Evolutionary conservation across 1,140 invertebrate species (phyloP), one percentile per base, ranked within the genome.

Genomic region (Leptestheria dahalacensis): DNA sequence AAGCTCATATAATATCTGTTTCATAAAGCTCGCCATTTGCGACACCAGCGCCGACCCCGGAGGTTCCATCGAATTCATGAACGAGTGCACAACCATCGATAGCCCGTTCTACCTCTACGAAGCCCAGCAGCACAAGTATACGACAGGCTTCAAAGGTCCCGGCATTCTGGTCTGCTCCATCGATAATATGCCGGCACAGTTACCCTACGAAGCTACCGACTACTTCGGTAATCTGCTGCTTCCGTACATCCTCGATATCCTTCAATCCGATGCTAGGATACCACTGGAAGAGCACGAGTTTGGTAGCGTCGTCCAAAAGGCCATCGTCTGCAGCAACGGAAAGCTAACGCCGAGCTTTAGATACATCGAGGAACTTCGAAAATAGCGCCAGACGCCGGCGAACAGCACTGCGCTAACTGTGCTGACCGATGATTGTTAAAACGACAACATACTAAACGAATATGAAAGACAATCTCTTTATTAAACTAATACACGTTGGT

Each of bases 1-100:
- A n/a, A n/a, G n/a, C n/a, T n/a, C n/a, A n/a, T n/a, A n/a, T n/a
- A n/a, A n/a, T n/a, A n/a, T n/a, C n/a, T n/a, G n/a, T n/a, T n/a
- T n/a, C n/a, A n/a, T n/a, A n/a, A 6, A 41, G 82, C 71, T 91
- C 60, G 88, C 83, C 47, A 58, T 59, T 21, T 51, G 33, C 46
- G 55, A 57, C 23, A 51, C 46, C 26, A 59, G 55, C 67, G 96
- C 96, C 1, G 97, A 99, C 76, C 96, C 96, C 0, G 95, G 95
- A n/a, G 94, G 95, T 50, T 97, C 93, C 21, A 97, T 99, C 60
- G 96, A 99, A 75, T 99, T 99, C 68, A 98, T 99, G 95, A 94
- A 95, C 67, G 95, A 99, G 69, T 99, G 95, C 67, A 99, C 97
- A 0, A 99, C 95, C 0, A 99, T 99, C 55, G 96, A 99, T 68